phyloP scores from a whole-genome alignment of 2,113 vertebrate species.

The Psittacula cyanocephala region DNA sequence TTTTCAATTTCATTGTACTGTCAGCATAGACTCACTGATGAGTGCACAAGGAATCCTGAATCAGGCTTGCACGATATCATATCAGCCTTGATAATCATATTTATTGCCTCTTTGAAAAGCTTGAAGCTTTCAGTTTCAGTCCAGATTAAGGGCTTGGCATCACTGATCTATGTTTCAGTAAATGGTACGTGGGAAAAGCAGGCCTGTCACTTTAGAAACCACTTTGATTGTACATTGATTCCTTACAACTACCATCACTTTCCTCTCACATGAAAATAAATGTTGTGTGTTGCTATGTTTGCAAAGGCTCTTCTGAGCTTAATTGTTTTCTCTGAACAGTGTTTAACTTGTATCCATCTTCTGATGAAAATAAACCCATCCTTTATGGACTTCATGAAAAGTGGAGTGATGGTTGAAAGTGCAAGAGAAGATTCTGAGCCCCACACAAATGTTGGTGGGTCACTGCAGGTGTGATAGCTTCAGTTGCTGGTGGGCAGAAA shows the following conservation, averaged over 20 bases:
- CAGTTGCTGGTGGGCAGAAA: background rate
- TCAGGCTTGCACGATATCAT: background rate
- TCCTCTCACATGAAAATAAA: background rate
- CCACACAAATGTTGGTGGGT: no score
- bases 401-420: background rate
- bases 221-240: background rate
- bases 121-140: background rate
- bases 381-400: background rate
- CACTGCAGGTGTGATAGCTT: no score
- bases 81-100: background rate
- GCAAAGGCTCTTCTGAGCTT: background rate
- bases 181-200: background rate
- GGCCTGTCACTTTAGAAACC: background rate
- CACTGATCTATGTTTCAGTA: background rate
- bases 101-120: background rate
- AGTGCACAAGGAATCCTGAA: background rate
- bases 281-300: background rate
- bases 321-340: background rate
- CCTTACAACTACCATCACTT: background rate
- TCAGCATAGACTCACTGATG: background rate
- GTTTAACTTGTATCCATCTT: background rate
- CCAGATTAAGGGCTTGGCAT: background rate
- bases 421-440: no score
- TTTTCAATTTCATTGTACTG: background rate
- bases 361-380: background rate